phyloP scores from a whole-genome alignment of 2,888 invertebrate genomes.

The Eutolmus rufibarbis region DNA sequence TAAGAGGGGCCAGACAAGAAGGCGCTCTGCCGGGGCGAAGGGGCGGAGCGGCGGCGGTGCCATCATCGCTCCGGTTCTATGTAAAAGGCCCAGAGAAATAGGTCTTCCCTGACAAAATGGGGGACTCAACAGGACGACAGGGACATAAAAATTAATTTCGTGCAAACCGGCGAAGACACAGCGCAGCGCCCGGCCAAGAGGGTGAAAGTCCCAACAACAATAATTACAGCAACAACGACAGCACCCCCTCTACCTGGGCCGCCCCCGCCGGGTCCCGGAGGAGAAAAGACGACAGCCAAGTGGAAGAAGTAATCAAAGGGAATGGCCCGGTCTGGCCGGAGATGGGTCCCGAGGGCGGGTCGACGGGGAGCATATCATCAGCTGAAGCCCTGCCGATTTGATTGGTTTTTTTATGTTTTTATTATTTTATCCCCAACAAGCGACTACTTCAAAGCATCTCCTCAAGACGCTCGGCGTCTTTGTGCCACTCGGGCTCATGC shows the following conservation, averaged over 20 bases:
- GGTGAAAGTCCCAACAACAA: conserved; percentile 1
- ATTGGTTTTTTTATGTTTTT: conserved; percentile 45
- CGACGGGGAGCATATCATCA: conserved; percentile 33
- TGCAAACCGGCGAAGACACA: conserved; percentile 33
- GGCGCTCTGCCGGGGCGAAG: not conserved
- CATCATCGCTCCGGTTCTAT: not conserved
- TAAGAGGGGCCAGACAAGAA: conserved; percentile 4
- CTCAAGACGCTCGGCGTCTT: not conserved
- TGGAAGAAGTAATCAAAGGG: conserved; percentile 23
- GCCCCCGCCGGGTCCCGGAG: not conserved
- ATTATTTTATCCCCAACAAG: conserved; percentile 32
- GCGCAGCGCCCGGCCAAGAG: not conserved
- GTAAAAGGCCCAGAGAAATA: conserved; percentile 18
- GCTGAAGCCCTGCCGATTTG: conserved; percentile 45
- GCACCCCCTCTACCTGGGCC: not conserved
- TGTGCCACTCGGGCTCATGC: not conserved
- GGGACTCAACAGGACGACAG: conserved; percentile 27
- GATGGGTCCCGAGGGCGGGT: not conserved
- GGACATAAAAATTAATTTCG: conserved; percentile 42
- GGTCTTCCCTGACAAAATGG: conserved; percentile 22
- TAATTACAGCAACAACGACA: not conserved
- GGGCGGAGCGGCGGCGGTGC: not conserved
- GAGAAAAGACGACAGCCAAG: not conserved
- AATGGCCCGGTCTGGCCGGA: not conserved
- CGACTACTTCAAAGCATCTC: conserved; percentile 41